Base-by-base conservation (phyloP, 1,140 invertebrate genomes). In the Apis florea region DNA sequence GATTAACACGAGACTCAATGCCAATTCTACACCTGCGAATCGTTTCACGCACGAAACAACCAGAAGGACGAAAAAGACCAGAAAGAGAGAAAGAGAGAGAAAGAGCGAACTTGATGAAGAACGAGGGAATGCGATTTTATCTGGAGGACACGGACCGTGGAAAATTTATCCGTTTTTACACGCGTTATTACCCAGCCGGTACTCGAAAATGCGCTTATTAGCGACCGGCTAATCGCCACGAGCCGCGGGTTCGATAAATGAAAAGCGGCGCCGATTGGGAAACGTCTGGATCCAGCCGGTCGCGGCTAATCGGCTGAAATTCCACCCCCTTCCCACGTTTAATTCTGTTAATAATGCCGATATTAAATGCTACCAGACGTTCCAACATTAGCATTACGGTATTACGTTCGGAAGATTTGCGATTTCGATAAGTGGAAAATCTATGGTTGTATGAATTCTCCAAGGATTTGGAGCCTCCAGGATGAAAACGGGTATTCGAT, bases 101-200 rank as follows among this genome's bases (percentile, higher is more conserved):
- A 4, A 31, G 3, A 31, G 31, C 31, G 6, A 40, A 40, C 31
- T 40, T 40, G 31, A 40, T 40, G 15, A 0, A 2, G 47, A n/a
- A n/a, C 63, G 26, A 67, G n/a, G 63, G n/a, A 69, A 54, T 31
- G 31, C 15, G 56, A 70, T 78, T 78, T 61, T 58, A 78, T 70
- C 66, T 15, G 54, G 9, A 13, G 12, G 2, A n/a, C 78, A 10
- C 59, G 51, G 40, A 73, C 17, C 78, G 70, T 66, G 70, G 53
- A 74, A 47, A 74, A 80, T 80, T 80, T 51, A 66, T 73, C 78
- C 61, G 40, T 80, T 80, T 80, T 80, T 74, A 74, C 78, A 56
- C 70, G 78, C 61, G 78, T 74, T 74, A 80, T 80, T 80, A 80
- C 54, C 49, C 77, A 17, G 21, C 68, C 19, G 68, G n/a, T 17